Conservation (phyloP, 2,888 invertebrate genomes). For the Hydrotaea cyrtoneurina region DNA sequence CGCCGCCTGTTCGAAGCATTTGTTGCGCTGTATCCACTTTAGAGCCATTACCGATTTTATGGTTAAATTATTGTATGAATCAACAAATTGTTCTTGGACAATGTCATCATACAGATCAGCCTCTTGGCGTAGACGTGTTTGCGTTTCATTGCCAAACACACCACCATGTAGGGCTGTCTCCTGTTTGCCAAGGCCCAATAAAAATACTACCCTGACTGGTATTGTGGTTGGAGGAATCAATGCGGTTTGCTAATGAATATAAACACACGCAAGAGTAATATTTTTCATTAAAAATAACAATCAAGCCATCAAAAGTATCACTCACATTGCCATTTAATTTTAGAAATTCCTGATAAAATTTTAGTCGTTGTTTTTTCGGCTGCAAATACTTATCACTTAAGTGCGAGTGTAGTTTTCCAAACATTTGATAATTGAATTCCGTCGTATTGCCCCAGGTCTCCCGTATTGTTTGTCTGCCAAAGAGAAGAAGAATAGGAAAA, state of each 20-base stretch:
- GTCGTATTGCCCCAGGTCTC: slow-evolving; percentile 80
- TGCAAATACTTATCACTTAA: slow-evolving; percentile 76
- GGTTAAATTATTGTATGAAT: slow-evolving; percentile 93
- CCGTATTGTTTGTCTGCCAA: slow-evolving; percentile 77
- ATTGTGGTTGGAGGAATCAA: slow-evolving; percentile 54
- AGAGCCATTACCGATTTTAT: slow-evolving; percentile 92
- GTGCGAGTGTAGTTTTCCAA: slow-evolving; percentile 76
- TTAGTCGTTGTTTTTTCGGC: slow-evolving; percentile 71
- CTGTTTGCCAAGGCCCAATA: slow-evolving; percentile 75
- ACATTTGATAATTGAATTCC: slow-evolving; percentile 79
- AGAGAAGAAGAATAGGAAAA: neutral
- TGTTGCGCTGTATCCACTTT: slow-evolving; percentile 87
- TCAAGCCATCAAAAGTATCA: too few relatives aligned
- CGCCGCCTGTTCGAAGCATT: slow-evolving; percentile 83
- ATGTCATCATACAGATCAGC: slow-evolving; percentile 87
- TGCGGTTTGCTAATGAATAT: slow-evolving; percentile 50
- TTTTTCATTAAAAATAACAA: too few relatives aligned
- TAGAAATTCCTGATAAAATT: slow-evolving; percentile 74
- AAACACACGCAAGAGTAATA: slow-evolving; percentile 41
- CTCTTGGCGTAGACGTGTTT: slow-evolving; percentile 86
- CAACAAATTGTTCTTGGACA: slow-evolving; percentile 91
- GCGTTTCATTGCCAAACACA: slow-evolving; percentile 81
- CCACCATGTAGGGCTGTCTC: slow-evolving; percentile 63
- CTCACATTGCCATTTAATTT: slow-evolving; percentile 67
- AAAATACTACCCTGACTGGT: slow-evolving; percentile 76